These are phyloP conservation scores for Hirtodrosophila confusa DNA, from an alignment of 2,888 invertebrate species.

Conservation along the genomic window DNA sequence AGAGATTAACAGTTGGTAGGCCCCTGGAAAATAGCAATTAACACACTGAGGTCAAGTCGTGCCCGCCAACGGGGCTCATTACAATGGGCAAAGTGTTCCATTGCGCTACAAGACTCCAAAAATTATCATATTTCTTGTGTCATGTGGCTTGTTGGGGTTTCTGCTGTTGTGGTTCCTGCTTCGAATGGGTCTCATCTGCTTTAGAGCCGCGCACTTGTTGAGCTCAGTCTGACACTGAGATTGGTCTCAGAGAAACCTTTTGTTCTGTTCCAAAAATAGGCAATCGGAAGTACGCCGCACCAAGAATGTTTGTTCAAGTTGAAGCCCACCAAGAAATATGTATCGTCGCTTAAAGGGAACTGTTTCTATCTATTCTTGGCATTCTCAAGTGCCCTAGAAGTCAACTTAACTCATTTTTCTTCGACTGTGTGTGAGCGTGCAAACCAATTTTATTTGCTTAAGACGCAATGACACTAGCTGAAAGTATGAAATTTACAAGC, in stretches of 20 bases:
- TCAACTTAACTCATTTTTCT: slow-evolving; percentile 25
- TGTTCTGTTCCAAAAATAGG: slow-evolving; percentile 34
- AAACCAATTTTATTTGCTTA: slow-evolving; percentile 6
- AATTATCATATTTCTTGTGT: slow-evolving; percentile 56
- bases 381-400: slow-evolving; percentile 55
- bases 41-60: slow-evolving; percentile 68
- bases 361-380: slow-evolving; percentile 54
- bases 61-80: slow-evolving; percentile 56
- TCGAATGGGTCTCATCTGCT: slow-evolving; percentile 3
- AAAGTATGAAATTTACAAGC: not conserved
- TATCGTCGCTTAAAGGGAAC: slow-evolving; percentile 35
- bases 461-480: slow-evolving; percentile 39
- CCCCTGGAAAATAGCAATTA: slow-evolving; percentile 62
- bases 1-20: slow-evolving; percentile 56
- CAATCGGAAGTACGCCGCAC: slow-evolving; percentile 54
- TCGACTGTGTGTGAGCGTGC: slow-evolving; percentile 13
- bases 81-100: slow-evolving; percentile 39
- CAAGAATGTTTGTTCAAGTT: slow-evolving; percentile 45
- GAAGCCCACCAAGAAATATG: slow-evolving; percentile 25
- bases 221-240: slow-evolving; percentile 42
- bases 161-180: slow-evolving; percentile 10
- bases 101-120: slow-evolving; percentile 24
- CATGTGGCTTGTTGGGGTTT: slow-evolving; percentile 31
- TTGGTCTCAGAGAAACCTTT: slow-evolving; percentile 36
- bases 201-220: slow-evolving; percentile 37